Conservation (phyloP, 2,113 vertebrate genomes). For the Hyaena hyaena region DNA sequence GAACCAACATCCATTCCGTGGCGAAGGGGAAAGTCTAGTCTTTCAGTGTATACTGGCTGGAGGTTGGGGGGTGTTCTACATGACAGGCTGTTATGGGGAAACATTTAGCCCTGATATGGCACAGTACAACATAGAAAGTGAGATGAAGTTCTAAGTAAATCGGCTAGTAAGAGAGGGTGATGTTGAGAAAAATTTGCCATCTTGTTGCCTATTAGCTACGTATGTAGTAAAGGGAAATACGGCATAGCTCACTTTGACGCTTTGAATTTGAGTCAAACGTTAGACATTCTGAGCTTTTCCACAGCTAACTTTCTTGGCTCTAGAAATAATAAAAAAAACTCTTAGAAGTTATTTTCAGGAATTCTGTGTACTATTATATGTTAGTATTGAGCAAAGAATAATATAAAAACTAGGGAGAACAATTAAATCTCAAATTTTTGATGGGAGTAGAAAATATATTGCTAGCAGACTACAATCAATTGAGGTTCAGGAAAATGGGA, state of each 20-base stretch:
- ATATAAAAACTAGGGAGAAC: neutral
- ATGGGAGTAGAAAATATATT: constrained; percentile 26
- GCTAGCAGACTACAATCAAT: neutral
- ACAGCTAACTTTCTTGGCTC: neutral
- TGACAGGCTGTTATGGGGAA: neutral
- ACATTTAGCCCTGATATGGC: neutral
- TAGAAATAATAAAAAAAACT: constrained; percentile 12
- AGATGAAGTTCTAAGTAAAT: neutral
- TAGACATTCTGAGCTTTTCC: neutral
- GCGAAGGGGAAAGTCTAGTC: neutral
- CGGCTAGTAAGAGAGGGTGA: neutral
- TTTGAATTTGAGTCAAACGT: neutral
- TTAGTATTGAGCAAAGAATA: constrained; percentile 14
- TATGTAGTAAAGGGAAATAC: neutral
- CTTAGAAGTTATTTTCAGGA: constrained; percentile 13
- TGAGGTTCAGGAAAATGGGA: neutral
- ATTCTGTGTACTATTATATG: neutral
- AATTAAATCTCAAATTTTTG: constrained; percentile 23
- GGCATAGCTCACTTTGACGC: neutral
- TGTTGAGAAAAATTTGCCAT: neutral
- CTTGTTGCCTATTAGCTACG: neutral
- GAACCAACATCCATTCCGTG: neutral
- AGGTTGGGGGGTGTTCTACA: neutral
- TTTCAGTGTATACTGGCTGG: neutral
- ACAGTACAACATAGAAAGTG: neutral